A percentile compares a stretch with the other conserved stretches of the same genome.
These are phyloP conservation scores for Tyrophagus putrescentiae DNA, from an alignment of 1,140 invertebrate genomes.

Conservation along the genomic window DNA sequence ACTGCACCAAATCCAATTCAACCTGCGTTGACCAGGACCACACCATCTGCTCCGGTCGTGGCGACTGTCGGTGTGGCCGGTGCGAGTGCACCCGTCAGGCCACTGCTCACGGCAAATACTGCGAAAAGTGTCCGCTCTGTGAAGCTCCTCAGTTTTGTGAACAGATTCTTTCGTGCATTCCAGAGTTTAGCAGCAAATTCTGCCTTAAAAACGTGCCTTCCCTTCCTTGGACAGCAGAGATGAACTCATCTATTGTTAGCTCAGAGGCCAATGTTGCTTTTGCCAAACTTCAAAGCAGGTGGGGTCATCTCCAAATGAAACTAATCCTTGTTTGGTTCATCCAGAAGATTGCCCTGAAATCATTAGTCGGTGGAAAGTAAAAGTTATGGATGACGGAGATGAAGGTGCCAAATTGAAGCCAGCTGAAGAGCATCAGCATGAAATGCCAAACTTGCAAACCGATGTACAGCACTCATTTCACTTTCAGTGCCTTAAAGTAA, in stretches of 20 bases:
- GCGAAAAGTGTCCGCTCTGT: slow-evolving; percentile 17
- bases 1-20: not conserved
- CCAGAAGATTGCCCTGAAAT: no score
- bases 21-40: not conserved
- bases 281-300: no score
- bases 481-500: not conserved
- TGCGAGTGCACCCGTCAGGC: slow-evolving; percentile 19
- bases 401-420: no score
- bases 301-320: no score
- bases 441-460: no score
- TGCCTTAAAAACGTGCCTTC: not conserved
- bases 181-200: not conserved
- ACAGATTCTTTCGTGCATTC: not conserved
- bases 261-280: slow-evolving; percentile 7
- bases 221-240: not conserved
- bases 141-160: slow-evolving; percentile 8
- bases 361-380: no score
- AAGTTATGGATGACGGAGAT: no score
- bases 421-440: no score
- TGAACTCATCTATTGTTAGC: not conserved
- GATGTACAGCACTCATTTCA: no score
- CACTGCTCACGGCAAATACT: not conserved
- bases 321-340: not conserved
- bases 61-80: slow-evolving; percentile 20
- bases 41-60: slow-evolving; percentile 11